These are phyloP conservation scores for Eilema depressum DNA, from an alignment of 2,888 invertebrate genomes.

Conservation along the genomic window DNA sequence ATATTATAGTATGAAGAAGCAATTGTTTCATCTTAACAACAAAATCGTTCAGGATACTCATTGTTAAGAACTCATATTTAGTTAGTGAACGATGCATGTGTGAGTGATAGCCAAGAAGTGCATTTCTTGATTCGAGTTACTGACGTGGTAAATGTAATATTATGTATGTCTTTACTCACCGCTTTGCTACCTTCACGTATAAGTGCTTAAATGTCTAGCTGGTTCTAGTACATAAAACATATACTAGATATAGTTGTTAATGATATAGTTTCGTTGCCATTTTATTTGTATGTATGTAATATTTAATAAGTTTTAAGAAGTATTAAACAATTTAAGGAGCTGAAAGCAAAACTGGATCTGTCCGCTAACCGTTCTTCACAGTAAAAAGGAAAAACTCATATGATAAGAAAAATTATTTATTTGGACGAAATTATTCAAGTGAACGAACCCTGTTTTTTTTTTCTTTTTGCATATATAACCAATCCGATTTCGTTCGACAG, in stretches of 20 bases:
- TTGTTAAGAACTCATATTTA: background rate
- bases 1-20: background rate
- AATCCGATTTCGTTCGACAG: background rate
- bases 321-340: background rate
- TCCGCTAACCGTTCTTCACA: background rate
- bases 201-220: conserved; percentile 35
- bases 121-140: conserved; percentile 32
- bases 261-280: conserved; percentile 44
- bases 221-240: conserved; percentile 39
- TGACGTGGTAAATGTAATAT: conserved; percentile 19
- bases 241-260: conserved; percentile 24
- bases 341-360: background rate
- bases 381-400: background rate
- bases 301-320: conserved; percentile 2
- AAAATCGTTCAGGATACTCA: no score
- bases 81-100: background rate
- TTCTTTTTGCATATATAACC: background rate
- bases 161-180: conserved; percentile 16
- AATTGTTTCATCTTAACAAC: background rate
- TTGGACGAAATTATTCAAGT: background rate
- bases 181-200: conserved; percentile 25
- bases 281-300: conserved; percentile 20
- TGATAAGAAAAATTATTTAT: background rate
- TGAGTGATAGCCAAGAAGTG: background rate
- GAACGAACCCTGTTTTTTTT: background rate